Evolutionary conservation across 2,113 vertebrate genomes (phyloP).

Genomic region (Paradisaea rubra): DNA sequence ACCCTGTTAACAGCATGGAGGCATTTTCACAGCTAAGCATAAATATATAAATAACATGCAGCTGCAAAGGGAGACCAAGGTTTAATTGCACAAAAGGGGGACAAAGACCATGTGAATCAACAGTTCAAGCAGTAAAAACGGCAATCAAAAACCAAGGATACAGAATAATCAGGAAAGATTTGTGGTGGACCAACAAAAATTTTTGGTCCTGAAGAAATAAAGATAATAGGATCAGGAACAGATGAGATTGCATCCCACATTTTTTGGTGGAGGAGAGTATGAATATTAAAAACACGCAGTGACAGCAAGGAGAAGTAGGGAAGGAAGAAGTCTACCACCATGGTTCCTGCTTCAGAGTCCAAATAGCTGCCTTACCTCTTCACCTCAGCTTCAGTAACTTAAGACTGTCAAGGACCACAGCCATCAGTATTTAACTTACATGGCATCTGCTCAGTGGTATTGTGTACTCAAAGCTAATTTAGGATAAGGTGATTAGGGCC

Average conservation of each 20-base stretch:
- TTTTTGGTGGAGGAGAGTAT: not conserved
- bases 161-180: not conserved
- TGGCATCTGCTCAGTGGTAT: not conserved
- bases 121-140: not conserved
- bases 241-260: not conserved
- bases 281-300: not conserved
- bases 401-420: not conserved
- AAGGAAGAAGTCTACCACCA: not conserved
- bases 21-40: not conserved
- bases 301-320: not conserved
- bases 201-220: not conserved
- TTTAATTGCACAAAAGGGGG: not conserved
- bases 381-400: not conserved
- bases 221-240: not conserved
- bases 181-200: not conserved
- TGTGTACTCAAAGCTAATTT: not conserved
- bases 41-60: not conserved
- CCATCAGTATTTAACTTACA: not conserved
- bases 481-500: not conserved
- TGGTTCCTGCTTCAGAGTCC: not conserved
- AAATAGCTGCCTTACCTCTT: not conserved
- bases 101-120: not conserved
- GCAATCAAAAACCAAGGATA: not conserved
- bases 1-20: not conserved
- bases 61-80: not conserved